Evolutionary conservation across 1,140 invertebrate genomes (phyloP).

Genomic region (Pentalonia nigronervosa): DNA sequence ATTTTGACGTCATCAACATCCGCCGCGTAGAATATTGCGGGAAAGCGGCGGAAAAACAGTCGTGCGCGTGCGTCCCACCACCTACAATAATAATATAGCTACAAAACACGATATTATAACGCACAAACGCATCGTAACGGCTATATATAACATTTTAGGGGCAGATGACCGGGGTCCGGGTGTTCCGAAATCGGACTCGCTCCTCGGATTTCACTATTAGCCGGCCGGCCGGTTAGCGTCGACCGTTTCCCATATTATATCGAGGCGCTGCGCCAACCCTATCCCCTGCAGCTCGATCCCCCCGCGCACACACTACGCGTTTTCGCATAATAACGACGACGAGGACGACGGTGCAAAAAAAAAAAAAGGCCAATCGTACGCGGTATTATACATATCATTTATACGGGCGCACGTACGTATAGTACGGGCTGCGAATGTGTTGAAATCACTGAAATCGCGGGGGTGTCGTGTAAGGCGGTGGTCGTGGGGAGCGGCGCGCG

Average conservation of each 20-base stretch:
- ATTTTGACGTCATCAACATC: neutral
- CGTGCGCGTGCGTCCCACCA: neutral
- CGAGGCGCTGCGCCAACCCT: slow-evolving; percentile 16
- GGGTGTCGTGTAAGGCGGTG: neutral
- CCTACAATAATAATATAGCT: neutral
- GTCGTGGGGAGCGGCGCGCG: neutral
- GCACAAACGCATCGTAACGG: neutral
- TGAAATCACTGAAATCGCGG: slow-evolving; percentile 13
- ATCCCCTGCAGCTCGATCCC: neutral
- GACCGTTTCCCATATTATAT: slow-evolving; percentile 23
- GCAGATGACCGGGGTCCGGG: slow-evolving; percentile 42
- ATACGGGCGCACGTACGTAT: no score
- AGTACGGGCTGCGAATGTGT: neutral
- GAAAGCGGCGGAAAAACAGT: neutral
- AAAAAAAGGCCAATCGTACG: neutral
- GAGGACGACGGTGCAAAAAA: no score
- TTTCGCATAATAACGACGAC: slow-evolving; percentile 27
- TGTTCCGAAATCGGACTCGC: slow-evolving; percentile 16
- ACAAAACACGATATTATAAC: neutral
- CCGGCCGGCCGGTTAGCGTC: neutral
- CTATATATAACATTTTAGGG: neutral
- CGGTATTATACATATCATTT: neutral
- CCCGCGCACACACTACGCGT: neutral
- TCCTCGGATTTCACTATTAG: slow-evolving; percentile 18
- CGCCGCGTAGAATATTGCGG: neutral